These are phyloP conservation scores for Oscheius sp. DNA, from an alignment of 1,140 invertebrate species.

Conservation along the genomic window DNA sequence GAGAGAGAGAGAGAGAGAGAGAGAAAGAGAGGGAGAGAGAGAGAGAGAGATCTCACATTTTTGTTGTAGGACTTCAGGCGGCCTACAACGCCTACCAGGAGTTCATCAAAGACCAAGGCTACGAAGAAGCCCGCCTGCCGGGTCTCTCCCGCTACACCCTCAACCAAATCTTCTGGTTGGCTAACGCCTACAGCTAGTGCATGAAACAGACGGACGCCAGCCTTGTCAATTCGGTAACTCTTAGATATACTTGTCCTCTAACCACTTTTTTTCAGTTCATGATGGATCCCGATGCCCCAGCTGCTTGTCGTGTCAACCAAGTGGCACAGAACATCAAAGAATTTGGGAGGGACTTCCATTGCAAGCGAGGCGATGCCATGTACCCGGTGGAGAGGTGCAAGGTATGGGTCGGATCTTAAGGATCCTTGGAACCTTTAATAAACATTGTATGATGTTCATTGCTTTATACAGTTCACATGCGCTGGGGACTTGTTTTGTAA, in stretches of 20 bases:
- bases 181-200: conserved; percentile 50
- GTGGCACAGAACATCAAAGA: conserved; percentile 43
- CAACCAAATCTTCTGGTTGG: conserved; percentile 55
- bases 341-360: conserved; percentile 42
- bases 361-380: conserved; percentile 29
- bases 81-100: conserved; percentile 47
- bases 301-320: conserved; percentile 39
- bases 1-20: too few species aligned
- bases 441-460: too few species aligned
- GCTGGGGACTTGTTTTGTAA: too few species aligned
- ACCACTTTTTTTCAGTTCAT: too few species aligned
- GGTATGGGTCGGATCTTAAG: conserved; percentile 41
- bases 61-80: conserved; percentile 36
- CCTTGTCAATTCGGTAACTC: too few species aligned
- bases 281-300: conserved; percentile 40
- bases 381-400: conserved; percentile 39
- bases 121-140: conserved; percentile 43
- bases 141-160: conserved; percentile 46
- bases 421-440: too few species aligned
- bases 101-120: conserved; percentile 27
- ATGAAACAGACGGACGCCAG: conserved; percentile 44
- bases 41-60: background rate
- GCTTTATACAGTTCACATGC: too few species aligned
- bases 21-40: too few species aligned
- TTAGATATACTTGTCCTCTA: too few species aligned